Evolutionary conservation across 1,140 invertebrate genomes (phyloP), one percentile per base, ranked within the genome.

Genomic region (Sesamia nonagrioides): DNA sequence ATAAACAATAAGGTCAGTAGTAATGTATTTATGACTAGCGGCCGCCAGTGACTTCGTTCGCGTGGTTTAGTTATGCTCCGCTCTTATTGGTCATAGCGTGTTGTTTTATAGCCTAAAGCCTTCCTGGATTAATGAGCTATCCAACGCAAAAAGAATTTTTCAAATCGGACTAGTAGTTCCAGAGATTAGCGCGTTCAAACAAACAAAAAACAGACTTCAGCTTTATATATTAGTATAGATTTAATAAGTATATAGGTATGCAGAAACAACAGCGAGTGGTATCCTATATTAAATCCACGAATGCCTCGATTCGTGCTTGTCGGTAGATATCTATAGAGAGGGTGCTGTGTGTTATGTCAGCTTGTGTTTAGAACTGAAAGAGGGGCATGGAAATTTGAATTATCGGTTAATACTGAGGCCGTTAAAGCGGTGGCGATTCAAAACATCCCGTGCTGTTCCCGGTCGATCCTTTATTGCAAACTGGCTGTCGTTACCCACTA

Each of bases 381-480:
- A 79, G 83, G 82, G 82, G 82, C 86, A 85, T 84, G 83, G 86
- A 85, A 89, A 88, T 88, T 87, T 91, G 91, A 94, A 92, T 94
- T 89, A 92, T 92, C 86, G 91, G 84, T 86, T 86, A 93, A 91
- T 92, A 91, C 89, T 86, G 88, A 48, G 69, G 85, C 87, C 83
- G 88, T 92, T 92, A 93, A 94, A 92, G 79, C 83, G 83, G 82
- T 88, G 82, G 87, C 91, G 86, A 92, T 93, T 91, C 92, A 92
- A 92, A 94, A 94, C 92, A 94, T 94, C 92, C 92, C 91, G 92
- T 91, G 84, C 87, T 76, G 80, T 86, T 86, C 83, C 87, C 84
- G 82, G 73, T 80, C 80, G 78, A 84, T 82, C 85, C 91, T 93
- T 92, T 93, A 94, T 92, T 89, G 79, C 89, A 75, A 75, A 82